Base-by-base conservation (phyloP, 2,797 vertebrate genomes). In the Iguana delicatissima region DNA sequence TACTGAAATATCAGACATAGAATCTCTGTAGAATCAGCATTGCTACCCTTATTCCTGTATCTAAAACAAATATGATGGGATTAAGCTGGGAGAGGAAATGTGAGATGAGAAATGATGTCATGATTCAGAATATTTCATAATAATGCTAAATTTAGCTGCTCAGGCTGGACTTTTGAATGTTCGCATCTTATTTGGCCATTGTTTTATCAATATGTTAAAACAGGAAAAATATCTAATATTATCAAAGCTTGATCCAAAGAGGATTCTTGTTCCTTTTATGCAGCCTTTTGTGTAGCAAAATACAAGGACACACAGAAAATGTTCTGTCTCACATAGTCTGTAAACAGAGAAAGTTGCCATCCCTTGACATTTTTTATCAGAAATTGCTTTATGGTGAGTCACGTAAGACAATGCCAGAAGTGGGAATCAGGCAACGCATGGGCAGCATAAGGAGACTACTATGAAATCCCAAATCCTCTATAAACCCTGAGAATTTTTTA, bases 11-110 rank as follows among this genome's bases (percentile, higher is more conserved):
- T 24, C 52, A 55, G 42, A 80, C 55, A 18, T 8, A 72, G 46
- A 84, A 74, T 13, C n/a, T 85, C 59, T 79, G 8, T 77, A 77
- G 57, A 89, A 89, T 76, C 42, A 29, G 10, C 82, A 52, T 67
- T 83, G 64, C 18, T 83, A 64, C 2, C 35, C 4, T 84, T 35
- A 22, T 4, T n/a, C 57, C 62, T 26, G 22, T 67, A 29, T 57
- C 13, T 20, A 69, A 26, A 59, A 79, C 24, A 64, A 52, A 42
- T 52, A 29, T 26, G 14, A 74, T 74, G n/a, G 50, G n/a, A 6
- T 7, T 29, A 72, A 76, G n/a, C 38, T 69, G 1, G 29, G 42
- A n/a, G 20, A 42, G 29, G 7, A 52, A n/a, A n/a, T 32, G 7
- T n/a, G 4, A 46, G 10, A 26, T 1, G 10, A 42, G 32, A 67